Base-by-base conservation (phyloP, 2,888 invertebrate species). In the Stenichneumon culpator region DNA sequence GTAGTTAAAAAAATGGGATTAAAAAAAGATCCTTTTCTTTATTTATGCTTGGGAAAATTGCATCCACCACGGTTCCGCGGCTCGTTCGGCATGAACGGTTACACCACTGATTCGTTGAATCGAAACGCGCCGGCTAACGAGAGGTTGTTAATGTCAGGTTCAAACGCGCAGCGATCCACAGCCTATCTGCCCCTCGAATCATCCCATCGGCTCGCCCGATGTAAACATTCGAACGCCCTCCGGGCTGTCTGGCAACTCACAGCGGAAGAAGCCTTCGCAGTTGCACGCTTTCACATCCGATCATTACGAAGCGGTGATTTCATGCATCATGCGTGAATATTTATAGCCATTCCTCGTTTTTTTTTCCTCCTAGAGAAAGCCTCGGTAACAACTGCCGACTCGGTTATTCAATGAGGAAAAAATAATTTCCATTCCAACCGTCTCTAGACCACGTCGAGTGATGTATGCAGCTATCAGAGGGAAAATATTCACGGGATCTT, bases 271-370 rank as follows among this genome's bases (percentile, higher is more conserved):
- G 14, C 25, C 25, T 57, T 57, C 57, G 32, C 67, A 74, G 22
- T 77, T 63, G 78, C 57, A 36, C 39, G 65, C 67, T 75, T 60
- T 70, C 69, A 60, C 70, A 36, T 72, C 81, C 69, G 65, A 86
- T 86, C 78, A 84, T 87, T 84, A 84, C 72, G 39, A 75, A 36
- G 77, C 57, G 25, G 44, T 70, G 70, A 50, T 57, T 57, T 70
- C 47, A 75, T 81, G 75, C 68, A 81, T 44, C 80, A 52, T 28
- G 67, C 52, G 47, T 86, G 86, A 87, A 87, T 87, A 87, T 86
- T 87, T 84, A 84, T 83, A 83, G 79, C 77, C 57, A 67, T 68
- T 57, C 63, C 7, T 44, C 67, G 28, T 5, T 78, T 78, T 60
- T 19, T 57, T 25, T 22, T 19, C 25, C 25, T 57, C 25, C 19